Percentiles rank a stretch among this genome's conserved stretches.
Conservation (phyloP, 2,113 vertebrate genomes). For the Prunella fulvescens region DNA sequence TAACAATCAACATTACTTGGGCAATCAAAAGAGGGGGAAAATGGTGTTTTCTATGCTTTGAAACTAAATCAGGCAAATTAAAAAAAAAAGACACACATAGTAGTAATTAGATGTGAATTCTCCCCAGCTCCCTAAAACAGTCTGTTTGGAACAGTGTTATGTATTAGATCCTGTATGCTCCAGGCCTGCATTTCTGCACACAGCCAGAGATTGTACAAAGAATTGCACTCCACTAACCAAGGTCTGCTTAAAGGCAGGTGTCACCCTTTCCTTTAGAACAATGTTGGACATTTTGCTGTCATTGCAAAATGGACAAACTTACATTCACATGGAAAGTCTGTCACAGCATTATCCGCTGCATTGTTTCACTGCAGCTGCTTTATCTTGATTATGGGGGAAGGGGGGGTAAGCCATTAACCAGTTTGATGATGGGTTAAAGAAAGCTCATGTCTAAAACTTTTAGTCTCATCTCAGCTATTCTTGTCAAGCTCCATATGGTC, state of each 20-base stretch:
- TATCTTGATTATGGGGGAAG: not conserved
- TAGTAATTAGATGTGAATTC: not conserved
- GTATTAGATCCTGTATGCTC: not conserved
- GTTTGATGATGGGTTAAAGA: not conserved
- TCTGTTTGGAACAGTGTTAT: not conserved
- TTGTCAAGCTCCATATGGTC: not conserved
- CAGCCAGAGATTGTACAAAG: not conserved
- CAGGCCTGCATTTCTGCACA: not conserved
- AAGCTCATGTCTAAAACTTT: not conserved
- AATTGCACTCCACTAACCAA: not conserved
- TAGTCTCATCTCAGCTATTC: not conserved
- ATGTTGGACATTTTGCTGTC: not conserved
- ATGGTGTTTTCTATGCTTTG: not conserved
- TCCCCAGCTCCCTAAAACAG: not conserved
- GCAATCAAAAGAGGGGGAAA: not conserved
- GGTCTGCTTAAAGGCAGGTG: not conserved
- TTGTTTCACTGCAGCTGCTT: not conserved
- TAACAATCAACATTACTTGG: slow-evolving; percentile 2
- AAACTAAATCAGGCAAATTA: not conserved
- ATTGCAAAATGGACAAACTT: not conserved
- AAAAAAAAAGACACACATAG: not conserved
- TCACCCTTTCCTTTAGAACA: not conserved
- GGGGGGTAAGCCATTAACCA: not conserved
- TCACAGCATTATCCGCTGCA: not conserved
- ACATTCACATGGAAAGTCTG: not conserved